Base-by-base conservation (phyloP, 2,888 invertebrate species). In the Philereme vetulata region DNA sequence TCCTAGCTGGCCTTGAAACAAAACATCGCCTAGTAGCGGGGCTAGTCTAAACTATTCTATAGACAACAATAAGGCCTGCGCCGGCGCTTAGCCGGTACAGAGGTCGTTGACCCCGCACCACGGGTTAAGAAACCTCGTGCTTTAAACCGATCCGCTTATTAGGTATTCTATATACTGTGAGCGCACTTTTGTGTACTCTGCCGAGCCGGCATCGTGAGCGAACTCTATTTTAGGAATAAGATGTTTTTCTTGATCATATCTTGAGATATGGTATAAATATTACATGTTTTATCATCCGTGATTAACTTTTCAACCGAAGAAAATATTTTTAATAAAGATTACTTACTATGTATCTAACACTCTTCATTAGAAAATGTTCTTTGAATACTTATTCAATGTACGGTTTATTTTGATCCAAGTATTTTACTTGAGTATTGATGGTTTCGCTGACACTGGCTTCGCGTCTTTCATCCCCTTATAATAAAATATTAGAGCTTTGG, bases 121-220 rank as follows among this genome's bases (percentile, higher is more conserved):
- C 84, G 85, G 87, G 88, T 86, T 85, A 84, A 85, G 81, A 83
- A 82, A 84, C 84, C 84, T 84, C 85, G 86, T 88, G 87, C 87
- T 86, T 87, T 89, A 86, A 89, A 88, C 84, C 83, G 84, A 88
- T 86, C 85, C 80, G 82, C 86, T 85, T 88, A 88, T 88, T 88
- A 89, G 85, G 86, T 82, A 87, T 86, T 86, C 84, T 83, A 78
- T 78, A 82, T 79, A 79, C 81, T 81, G 75, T 69, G 67, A 67
- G 67, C 66, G 54, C 67, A 72, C 67, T 74, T 68, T 67, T 71
- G 67, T 71, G 68, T 68, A 62, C 62, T 59, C 64, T 60, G 64
- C 60, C 53, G 57, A 52, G 54, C 33, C 64, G 65, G 68, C 63
- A 60, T 56, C 60, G 71, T 69, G 70, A 70, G 64, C 68, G 66